phyloP scores from a whole-genome alignment of 2,113 vertebrate species.

The Planiliza haematocheilus region DNA sequence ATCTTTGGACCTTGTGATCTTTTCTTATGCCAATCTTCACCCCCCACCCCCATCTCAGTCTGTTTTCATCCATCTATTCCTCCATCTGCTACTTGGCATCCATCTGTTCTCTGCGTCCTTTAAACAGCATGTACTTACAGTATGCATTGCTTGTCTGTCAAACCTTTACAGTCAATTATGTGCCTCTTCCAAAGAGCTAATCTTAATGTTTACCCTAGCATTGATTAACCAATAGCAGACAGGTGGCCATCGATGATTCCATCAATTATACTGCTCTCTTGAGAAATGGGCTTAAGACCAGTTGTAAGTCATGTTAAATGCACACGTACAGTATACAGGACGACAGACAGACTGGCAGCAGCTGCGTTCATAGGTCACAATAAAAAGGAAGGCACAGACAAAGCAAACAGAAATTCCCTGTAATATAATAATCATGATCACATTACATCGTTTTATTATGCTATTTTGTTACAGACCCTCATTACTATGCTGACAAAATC shows the following conservation, averaged over 20 bases:
- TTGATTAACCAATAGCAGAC: conserved; percentile 66
- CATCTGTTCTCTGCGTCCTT: conserved; percentile 27
- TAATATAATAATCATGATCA: conserved; percentile 72
- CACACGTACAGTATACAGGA: conserved; percentile 31
- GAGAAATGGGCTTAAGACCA: conserved; percentile 48
- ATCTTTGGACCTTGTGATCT: conserved; percentile 27
- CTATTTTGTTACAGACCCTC: conserved; percentile 60
- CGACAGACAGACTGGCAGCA: conserved; percentile 39
- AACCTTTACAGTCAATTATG: conserved; percentile 60
- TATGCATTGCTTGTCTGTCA: conserved; percentile 37
- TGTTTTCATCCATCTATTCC: conserved; percentile 18
- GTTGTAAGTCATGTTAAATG: conserved; percentile 34
- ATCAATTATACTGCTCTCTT: conserved; percentile 52
- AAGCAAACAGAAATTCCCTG: conserved; percentile 67
- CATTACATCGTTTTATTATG: conserved; percentile 71
- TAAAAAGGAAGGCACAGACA: conserved; percentile 54
- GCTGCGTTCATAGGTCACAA: conserved; percentile 60
- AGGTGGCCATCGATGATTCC: conserved; percentile 60
- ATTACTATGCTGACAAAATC: conserved; percentile 72
- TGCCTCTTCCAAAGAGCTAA: conserved; percentile 48
- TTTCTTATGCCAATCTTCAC: conserved; percentile 15
- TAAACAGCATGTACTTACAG: conserved; percentile 38
- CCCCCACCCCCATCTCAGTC: conserved; percentile 27
- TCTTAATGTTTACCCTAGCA: conserved; percentile 68
- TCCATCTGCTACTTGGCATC: conserved; percentile 35